Base-by-base conservation (phyloP, 2,888 invertebrate species). In the Thalpophila matura region DNA sequence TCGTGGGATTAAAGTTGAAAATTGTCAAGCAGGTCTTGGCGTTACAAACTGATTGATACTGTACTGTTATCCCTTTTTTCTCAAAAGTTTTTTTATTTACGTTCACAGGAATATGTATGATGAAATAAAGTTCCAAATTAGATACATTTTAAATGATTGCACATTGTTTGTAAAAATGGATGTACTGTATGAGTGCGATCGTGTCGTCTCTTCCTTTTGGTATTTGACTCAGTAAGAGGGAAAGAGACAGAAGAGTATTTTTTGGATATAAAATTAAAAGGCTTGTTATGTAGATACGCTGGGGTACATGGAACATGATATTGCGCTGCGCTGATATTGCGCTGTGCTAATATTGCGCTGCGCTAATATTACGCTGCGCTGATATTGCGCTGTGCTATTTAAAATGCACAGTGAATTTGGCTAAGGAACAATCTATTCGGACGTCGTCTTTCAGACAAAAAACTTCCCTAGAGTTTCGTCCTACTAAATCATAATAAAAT, bases 71-170 rank as follows among this genome's bases (percentile, higher is more conserved):
- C 0, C 4, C 1, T 7, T 31, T 40, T 14, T 10, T 29, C 31
- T 29, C 22, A 2, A 5, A 6, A 14, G 4, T n/a, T 37, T 29
- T 7, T 9, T 38, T 0, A 22, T 65, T 22, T 10, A 31, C 7
- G 26, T 35, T 26, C 0, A 9, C 12, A 18, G 0, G 3, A 7
- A 31, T 38, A 29, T 16, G 1, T 20, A 0, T 27, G 4, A 35
- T 55, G 33, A 18, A 14, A 42, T 56, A 54, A 47, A 61, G 49
- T 61, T 71, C 26, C 49, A 50, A 62, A 53, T 54, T 31, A n/a
- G 12, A 53, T 18, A 55, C 24, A 20, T 50, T 31, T 33, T 4
- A 35, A 40, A 53, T 29, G n/a, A 42, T 31, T 38, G 29, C 14
- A 29, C 24, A 38, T 49, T 59, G 27, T 49, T 37, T 27, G 31